These are phyloP conservation scores for Hydrozoanthus tunicans DNA, from an alignment of 64 coral and sea anemone species.

Conservation along the genomic window DNA sequence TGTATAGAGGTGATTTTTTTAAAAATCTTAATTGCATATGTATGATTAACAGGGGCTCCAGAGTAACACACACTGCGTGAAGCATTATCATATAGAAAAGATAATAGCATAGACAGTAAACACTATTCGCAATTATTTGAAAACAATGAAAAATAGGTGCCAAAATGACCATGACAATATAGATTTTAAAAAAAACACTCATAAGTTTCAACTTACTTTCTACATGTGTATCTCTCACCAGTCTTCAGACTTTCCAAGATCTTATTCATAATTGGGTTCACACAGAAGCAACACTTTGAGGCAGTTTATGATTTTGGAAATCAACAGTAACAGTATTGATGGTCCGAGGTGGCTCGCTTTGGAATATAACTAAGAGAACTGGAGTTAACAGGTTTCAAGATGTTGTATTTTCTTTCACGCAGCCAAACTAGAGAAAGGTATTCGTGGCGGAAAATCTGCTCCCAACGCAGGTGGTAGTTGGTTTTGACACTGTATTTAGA, in stretches of 20 bases:
- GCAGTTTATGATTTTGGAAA: conserved; percentile 6
- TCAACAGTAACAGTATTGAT: conserved; percentile 28
- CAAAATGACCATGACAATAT: no score
- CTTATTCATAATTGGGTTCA: background rate
- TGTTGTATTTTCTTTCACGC: conserved; percentile 22
- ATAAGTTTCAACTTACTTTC: background rate
- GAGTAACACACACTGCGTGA: no score
- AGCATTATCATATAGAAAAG: background rate
- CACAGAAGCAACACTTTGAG: conserved; percentile 13
- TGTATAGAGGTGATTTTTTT: no score
- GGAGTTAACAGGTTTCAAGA: conserved; percentile 9
- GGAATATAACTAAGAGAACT: conserved; percentile 23
- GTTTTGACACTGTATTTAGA: background rate
- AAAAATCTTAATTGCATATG: no score
- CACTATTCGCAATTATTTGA: background rate
- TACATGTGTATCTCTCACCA: background rate
- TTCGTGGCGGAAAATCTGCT: background rate
- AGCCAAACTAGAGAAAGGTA: background rate
- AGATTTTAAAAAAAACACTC: no score
- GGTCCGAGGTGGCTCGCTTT: conserved; percentile 28
- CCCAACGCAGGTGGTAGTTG: background rate
- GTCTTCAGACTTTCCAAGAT: background rate
- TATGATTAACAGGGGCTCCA: no score
- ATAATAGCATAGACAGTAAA: background rate
- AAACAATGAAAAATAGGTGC: background rate